Conservation (phyloP, 2,888 invertebrate species). For the Dasypolia templi region DNA sequence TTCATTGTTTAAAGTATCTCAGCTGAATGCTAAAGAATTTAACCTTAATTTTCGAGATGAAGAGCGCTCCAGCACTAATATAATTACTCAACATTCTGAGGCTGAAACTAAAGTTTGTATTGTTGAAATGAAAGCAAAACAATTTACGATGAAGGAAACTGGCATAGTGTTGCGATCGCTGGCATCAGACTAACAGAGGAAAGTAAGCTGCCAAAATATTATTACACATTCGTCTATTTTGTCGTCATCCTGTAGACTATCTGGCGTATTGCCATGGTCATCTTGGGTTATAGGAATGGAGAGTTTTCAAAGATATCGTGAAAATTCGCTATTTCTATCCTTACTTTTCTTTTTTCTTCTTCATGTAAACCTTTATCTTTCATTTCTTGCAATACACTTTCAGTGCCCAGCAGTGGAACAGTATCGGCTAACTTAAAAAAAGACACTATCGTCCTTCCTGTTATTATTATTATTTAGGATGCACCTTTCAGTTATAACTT, state of each 20-base stretch:
- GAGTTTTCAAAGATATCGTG: neutral
- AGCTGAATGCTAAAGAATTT: no score
- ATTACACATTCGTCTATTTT: constrained; percentile 25
- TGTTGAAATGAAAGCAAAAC: constrained; percentile 22
- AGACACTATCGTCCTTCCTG: no score
- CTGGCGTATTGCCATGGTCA: constrained; percentile 40
- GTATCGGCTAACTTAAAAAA: no score
- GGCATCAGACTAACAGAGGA: no score
- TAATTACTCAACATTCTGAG: constrained; percentile 27
- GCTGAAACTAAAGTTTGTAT: constrained; percentile 16
- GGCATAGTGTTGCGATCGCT: constrained; percentile 3
- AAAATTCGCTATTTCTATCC: neutral
- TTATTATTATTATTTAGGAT: neutral
- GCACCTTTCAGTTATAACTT: no score
- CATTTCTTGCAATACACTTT: neutral
- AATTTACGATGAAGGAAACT: constrained; percentile 26
- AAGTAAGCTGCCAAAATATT: constrained; percentile 33
- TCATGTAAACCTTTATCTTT: neutral
- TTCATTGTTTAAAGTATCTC: no score
- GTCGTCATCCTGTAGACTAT: constrained; percentile 9
- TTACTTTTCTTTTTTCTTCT: no score
- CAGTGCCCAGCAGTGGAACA: no score
- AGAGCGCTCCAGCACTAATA: no score
- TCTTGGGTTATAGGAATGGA: neutral
- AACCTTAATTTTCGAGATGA: no score